phyloP scores from a whole-genome alignment of 2,797 vertebrate species.

The Onychomys arenicola region DNA sequence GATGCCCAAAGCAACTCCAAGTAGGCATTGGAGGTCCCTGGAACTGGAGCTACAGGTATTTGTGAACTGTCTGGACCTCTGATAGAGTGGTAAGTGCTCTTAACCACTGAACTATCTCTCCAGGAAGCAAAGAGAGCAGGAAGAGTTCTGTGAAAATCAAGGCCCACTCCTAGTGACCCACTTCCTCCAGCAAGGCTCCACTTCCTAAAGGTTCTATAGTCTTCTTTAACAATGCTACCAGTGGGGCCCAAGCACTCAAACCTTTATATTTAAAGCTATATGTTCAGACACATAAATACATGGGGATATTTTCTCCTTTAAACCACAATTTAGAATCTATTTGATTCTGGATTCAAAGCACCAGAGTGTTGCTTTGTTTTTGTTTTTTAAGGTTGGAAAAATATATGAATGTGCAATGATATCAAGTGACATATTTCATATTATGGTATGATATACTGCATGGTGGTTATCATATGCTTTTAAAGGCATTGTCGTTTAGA shows the following conservation, averaged over 20 bases:
- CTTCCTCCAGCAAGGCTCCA: neutral
- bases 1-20: neutral
- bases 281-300: neutral
- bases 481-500: neutral
- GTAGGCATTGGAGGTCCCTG: neutral
- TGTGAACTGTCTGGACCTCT: neutral
- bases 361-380: neutral
- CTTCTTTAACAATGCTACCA: neutral
- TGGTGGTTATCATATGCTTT: neutral
- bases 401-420: neutral
- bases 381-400: neutral
- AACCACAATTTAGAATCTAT: neutral
- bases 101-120: neutral
- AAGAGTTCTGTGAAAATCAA: neutral
- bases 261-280: neutral
- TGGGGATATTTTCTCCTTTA: neutral
- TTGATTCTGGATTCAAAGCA: neutral
- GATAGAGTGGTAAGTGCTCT: neutral
- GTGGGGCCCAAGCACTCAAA: too few species aligned
- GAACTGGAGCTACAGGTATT: neutral
- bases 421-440: neutral
- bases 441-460: neutral
- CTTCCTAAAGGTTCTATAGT: neutral
- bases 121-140: neutral
- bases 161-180: neutral